Percentiles rank a stretch among this genome's conserved stretches.
Conservation (phyloP, 2,797 vertebrate species). For the Mallotus villosus region DNA sequence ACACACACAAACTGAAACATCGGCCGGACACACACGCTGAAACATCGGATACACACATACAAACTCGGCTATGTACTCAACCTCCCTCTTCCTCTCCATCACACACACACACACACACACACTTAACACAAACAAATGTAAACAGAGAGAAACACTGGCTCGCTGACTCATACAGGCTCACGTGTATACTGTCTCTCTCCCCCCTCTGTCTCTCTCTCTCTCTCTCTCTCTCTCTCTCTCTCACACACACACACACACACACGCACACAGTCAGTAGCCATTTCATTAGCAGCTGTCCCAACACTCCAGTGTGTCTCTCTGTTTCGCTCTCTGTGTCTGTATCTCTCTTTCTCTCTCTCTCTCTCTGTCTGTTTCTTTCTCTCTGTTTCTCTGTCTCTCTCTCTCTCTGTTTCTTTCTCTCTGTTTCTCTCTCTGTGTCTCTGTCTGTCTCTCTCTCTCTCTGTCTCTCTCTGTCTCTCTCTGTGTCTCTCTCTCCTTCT, state of each 20-base stretch:
- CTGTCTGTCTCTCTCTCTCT: neutral
- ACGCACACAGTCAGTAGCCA: neutral
- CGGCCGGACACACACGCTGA: neutral
- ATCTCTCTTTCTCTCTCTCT: no score
- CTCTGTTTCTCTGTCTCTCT: neutral
- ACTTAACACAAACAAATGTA: conserved; percentile 5
- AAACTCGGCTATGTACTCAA: neutral
- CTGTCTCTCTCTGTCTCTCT: conserved; percentile 2
- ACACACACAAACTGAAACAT: neutral
- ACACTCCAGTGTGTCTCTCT: neutral
- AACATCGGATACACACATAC: neutral
- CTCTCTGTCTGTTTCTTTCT: no score
- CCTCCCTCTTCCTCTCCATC: no score
- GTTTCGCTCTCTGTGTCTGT: no score
- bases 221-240: neutral
- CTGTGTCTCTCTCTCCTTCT: neutral
- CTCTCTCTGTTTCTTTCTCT: neutral
- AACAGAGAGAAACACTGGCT: neutral
- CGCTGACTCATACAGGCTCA: conserved; percentile 3
- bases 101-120: conserved; percentile 17
- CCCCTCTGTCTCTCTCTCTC: neutral
- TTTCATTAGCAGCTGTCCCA: conserved; percentile 9
- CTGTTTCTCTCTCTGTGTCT: neutral
- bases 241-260: neutral
- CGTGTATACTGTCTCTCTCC: no score